Evolutionary conservation across 2,888 invertebrate species (phyloP), one percentile per base, ranked within the genome.

Genomic region (Serrognathus titanus): DNA sequence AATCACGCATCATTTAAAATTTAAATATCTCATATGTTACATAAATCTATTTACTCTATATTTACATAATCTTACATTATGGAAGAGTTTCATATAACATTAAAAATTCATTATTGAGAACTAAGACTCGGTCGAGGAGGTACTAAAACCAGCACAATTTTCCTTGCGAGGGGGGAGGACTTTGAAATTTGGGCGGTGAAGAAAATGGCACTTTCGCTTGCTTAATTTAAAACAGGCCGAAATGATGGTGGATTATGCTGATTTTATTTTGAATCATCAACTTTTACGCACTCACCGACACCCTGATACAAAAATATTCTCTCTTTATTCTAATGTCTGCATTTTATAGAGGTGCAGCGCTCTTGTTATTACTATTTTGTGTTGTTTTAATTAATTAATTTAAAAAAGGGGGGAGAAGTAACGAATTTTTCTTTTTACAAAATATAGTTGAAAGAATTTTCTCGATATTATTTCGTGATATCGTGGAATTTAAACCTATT

Each of bases 21-120:
- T 53, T 24, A 53, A 48, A 46, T 52, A 46, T 43, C 11, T 52
- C 46, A 52, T 36, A 51, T 41, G 51, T 50, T 43, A 36, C 47
- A 46, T 47, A 53, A 36, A 47, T 57, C 55, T 68, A 64, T 66
- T 69, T 68, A 68, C 59, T 57, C 69, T 70, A 72, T 72, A 72
- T 73, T 68, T 73, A 73, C 72, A 73, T 62, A 64, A 63, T 65
- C 63, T 66, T 70, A 69, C 65, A 68, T 50, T 64, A 65, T 66
- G 66, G 63, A 63, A 63, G 61, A 58, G 59, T 43, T 59, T 56
- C 47, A 53, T 51, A 59, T 53, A 53, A 40, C 20, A 20, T 12
- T 24, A 41, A 54, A 47, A 47, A 62, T 63, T 65, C 64, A 64
- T 64, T 59, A 61, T n/a, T 50, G 16, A 38, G 13, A 50, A 10